These are phyloP conservation scores for Lepidurus apus DNA, from an alignment of 1,140 invertebrate species.

Conservation along the genomic window DNA sequence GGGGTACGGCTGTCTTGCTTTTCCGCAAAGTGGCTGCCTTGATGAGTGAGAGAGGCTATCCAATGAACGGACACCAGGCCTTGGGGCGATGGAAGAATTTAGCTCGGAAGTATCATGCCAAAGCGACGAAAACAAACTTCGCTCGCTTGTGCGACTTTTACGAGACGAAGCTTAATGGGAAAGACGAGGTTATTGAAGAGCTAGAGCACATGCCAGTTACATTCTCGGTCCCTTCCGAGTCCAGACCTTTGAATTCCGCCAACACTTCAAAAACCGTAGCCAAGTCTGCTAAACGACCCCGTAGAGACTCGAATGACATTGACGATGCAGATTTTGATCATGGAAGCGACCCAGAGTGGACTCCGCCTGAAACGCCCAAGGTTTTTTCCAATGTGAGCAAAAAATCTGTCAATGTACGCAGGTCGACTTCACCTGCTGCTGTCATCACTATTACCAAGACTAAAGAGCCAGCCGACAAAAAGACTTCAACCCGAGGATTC, in stretches of 20 bases:
- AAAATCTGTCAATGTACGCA: not conserved
- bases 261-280: not conserved
- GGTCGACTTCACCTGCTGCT: not conserved
- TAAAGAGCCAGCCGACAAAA: not conserved
- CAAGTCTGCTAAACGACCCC: not conserved
- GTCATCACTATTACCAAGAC: not conserved
- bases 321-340: not conserved
- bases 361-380: not conserved
- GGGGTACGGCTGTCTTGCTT: not conserved
- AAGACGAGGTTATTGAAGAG: not conserved
- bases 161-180: not conserved
- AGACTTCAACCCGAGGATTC: not conserved
- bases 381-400: not conserved
- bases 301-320: not conserved
- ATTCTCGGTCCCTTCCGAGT: not conserved
- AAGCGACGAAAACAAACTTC: not conserved
- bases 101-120: conserved; percentile 7
- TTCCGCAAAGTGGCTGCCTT: not conserved
- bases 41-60: not conserved
- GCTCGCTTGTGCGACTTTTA: conserved; percentile 5
- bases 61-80: not conserved
- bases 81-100: not conserved
- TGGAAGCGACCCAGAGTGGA: not conserved
- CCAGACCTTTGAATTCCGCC: conserved; percentile 1
- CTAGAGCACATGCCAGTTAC: not conserved